Percentiles rank a stretch among this genome's conserved stretches.
phyloP scores from a whole-genome alignment of 2,797 vertebrate species.

The Limnodromus scolopaceus region DNA sequence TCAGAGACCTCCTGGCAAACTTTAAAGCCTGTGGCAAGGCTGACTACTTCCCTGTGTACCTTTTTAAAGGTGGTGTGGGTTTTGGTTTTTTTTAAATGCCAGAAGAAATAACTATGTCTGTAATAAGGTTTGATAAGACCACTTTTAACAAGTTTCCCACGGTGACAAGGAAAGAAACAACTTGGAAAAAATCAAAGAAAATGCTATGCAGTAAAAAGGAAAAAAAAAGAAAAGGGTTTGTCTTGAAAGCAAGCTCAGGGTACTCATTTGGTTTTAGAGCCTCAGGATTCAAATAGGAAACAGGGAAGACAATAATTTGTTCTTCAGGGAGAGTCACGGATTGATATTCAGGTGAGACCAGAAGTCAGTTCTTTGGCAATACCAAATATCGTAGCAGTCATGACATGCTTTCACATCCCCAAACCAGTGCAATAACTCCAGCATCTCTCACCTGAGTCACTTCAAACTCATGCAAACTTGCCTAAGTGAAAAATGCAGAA shows the following conservation, averaged over 20 bases:
- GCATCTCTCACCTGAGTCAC: fast-evolving
- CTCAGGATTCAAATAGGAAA: not conserved
- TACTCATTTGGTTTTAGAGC: not conserved
- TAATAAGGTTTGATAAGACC: not conserved
- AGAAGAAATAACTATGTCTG: not conserved
- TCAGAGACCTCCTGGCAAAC: conserved; percentile 25
- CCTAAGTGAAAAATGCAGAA: not conserved
- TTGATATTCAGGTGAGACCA: fast-evolving
- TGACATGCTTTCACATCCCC: fast-evolving
- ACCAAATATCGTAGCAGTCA: fast-evolving
- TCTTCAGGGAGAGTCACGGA: not conserved
- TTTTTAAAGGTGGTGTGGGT: not conserved
- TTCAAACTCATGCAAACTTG: not conserved
- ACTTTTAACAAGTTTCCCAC: not conserved
- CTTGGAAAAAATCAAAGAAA: not conserved
- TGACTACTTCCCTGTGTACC: not conserved
- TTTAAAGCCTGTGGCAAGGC: not conserved
- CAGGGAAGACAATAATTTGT: fast-evolving
- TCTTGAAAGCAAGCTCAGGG: not conserved
- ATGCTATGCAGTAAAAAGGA: no score
- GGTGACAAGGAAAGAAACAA: not conserved
- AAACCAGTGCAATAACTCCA: not conserved
- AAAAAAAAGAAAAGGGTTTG: not conserved
- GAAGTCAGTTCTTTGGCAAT: not conserved
- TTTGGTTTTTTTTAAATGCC: not conserved